Base-by-base conservation (phyloP, 2,113 vertebrate genomes). In the Dromiciops gliroides region DNA sequence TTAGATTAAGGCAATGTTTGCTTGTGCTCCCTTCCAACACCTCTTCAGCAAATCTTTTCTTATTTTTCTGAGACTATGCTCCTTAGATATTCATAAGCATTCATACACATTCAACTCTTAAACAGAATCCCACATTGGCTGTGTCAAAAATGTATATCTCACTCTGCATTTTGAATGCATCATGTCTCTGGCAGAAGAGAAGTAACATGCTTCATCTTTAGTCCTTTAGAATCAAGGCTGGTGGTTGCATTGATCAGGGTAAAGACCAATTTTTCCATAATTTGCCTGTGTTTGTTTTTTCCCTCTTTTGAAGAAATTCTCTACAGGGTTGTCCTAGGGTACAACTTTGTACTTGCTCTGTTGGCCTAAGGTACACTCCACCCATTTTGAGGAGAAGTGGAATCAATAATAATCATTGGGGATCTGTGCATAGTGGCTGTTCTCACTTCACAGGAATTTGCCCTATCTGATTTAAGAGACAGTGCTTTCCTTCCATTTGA, bases 1-100 rank as follows among this genome's bases (percentile, higher is more conserved):
- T 97, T 90, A 97, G 95, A 96, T 97, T 93, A 96, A 93, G 75
- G 94, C 94, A 96, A 96, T 94, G 94, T 53, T 88, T 56, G 28
- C 0, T 89, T n/a, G 90, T 88, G 14, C 0, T 53, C 16, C 1
- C 90, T 23, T 92, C 4, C 25, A 22, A 11, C 25, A 1, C 0
- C 8, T 83, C 37, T 75, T 75, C 14, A 8, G 19, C 37, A 5
- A 83, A 7, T 44, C 3, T 83, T 83, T 44, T n/a, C 67, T 83
- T 1, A 44, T 83, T 83, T 44, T 16, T 53, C 23, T 67, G 56
- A 67, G 56, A 37, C 31, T 37, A 14, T 60, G 28, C 28, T 22
- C 1, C 5, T 44, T 22, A n/a, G n/a, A 44, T 44, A 83, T 6
- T 83, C 19, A n/a, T 75, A 7, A 83, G 16, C 67, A 83, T 16